These are phyloP conservation scores for Xiphorhynchus erythropygius DNA, from an alignment of 2,797 vertebrate genomes.

Conservation along the genomic window DNA sequence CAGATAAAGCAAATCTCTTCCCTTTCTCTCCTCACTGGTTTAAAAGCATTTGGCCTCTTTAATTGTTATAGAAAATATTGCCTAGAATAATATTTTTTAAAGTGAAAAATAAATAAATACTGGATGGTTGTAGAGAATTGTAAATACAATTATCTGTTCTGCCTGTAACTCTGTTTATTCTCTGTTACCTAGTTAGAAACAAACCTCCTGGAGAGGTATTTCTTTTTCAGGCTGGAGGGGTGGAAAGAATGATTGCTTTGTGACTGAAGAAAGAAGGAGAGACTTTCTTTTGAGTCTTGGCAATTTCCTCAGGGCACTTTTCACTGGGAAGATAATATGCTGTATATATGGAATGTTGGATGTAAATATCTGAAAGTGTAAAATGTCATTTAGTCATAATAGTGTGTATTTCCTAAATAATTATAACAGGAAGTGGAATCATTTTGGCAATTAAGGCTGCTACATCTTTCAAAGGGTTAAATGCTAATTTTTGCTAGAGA, in stretches of 20 bases:
- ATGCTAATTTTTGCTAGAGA: background rate
- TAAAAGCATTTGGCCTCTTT: background rate
- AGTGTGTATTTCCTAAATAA: background rate
- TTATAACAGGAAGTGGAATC: background rate
- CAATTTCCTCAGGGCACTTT: background rate
- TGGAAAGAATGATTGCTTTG: background rate
- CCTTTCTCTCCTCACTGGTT: accelerated
- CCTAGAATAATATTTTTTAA: background rate
- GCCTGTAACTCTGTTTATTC: background rate
- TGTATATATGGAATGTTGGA: background rate
- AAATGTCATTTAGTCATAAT: background rate
- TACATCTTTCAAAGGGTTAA: background rate
- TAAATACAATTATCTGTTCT: background rate
- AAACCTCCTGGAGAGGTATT: background rate
- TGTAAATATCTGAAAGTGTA: background rate
- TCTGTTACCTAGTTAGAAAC: background rate
- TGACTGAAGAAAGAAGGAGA: background rate
- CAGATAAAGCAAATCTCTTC: background rate
- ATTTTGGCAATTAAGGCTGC: background rate
- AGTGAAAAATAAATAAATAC: background rate
- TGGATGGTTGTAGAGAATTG: background rate
- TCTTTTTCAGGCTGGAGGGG: background rate
- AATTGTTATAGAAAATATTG: background rate
- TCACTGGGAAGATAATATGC: background rate
- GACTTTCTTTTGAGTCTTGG: background rate